Evolutionary conservation across 2,797 vertebrate genomes (phyloP), one percentile per base, ranked within the genome.

Genomic region (Tinamus major): DNA sequence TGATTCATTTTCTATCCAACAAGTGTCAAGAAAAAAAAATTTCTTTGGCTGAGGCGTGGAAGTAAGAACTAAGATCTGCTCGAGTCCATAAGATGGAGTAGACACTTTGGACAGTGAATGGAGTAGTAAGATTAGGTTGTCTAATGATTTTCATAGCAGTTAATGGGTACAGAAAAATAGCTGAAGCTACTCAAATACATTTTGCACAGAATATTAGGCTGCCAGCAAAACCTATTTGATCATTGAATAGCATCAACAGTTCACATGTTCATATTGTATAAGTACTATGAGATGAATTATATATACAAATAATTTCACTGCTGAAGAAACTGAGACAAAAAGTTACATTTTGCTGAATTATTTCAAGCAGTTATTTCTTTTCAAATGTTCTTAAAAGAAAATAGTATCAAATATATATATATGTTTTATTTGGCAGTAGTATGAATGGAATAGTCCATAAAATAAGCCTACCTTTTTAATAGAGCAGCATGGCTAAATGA

Each of bases 191-290:
- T 65, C 44, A 20, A 44, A 86, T 58, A 35, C 64, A 70, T 87
- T 89, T 67, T 90, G 44, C 85, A 88, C 72, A 87, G 91, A 23
- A 77, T 85, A 65, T 96, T 94, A 92, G 69, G 83, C 84, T 68
- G 58, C 79, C 91, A 58, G 31, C 31, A 81, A 90, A 88, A 87
- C 29, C 71, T 59, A 53, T 94, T 82, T 87, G 33, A 80, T 94
- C n/a, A 3, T 79, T 92, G 77, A 89, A 63, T 58, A 87, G 79
- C 74, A 85, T 68, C 78, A 69, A 79, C 53, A 33, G 37, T 58
- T 87, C 62, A 72, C 17, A 33, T 29, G 63, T 41, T 80, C 61
- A 12, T 41, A 61, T 61, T 70, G 74, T 65, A 1, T 61, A 87
- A 76, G 75, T 77, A 71, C 75, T 80, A 76, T 39, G 78, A 89